Evolutionary conservation across 64 coral and sea anemone genomes (phyloP).

Genomic region (Montipora sp.): DNA sequence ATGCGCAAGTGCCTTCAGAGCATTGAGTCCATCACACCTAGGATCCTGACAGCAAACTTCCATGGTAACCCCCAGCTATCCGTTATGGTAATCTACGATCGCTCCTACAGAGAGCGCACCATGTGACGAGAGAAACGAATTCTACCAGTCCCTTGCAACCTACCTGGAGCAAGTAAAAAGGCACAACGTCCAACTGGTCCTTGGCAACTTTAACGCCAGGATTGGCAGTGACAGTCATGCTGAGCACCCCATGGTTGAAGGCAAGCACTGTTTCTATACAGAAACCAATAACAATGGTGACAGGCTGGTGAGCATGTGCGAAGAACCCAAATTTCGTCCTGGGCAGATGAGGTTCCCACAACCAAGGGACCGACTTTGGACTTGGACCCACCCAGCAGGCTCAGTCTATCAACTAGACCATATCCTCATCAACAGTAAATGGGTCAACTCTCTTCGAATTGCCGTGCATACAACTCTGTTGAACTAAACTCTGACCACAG

Average conservation of each 20-base stretch:
- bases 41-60: no score
- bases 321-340: not conserved
- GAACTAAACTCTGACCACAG: slow-evolving; percentile 47
- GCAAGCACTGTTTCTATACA: not conserved
- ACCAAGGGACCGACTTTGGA: not conserved
- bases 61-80: no score
- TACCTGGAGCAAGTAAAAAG: slow-evolving; percentile 10
- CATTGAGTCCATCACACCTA: no score
- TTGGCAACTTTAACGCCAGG: slow-evolving; percentile 44
- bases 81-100: no score
- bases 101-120: no score
- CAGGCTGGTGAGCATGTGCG: not conserved
- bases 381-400: not conserved
- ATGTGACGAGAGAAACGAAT: no score
- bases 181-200: slow-evolving; percentile 31
- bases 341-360: not conserved
- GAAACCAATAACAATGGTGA: not conserved
- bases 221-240: slow-evolving; percentile 34
- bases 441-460: slow-evolving; percentile 53
- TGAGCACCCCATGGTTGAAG: not conserved
- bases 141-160: not conserved
- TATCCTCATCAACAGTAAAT: slow-evolving; percentile 39
- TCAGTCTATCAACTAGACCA: slow-evolving; percentile 14
- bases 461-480: slow-evolving; percentile 40
- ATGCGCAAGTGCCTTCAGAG: no score